Evolutionary conservation across 2,888 invertebrate species (phyloP).

Genomic region (Sinohyriopsis cumingii): DNA sequence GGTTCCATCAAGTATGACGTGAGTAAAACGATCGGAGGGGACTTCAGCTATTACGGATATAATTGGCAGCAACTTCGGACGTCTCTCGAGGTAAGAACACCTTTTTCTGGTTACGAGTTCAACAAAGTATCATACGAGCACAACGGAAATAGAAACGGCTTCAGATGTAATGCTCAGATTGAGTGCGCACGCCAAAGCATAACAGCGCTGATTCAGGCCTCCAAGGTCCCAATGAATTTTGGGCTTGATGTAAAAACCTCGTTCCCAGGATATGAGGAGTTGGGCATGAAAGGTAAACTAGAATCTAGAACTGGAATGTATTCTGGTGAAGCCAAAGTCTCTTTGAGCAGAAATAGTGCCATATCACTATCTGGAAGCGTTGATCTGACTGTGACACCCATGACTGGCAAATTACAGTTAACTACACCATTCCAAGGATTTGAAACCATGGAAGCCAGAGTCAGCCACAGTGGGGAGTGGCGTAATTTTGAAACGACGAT

Average conservation of each 20-base stretch:
- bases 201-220: slow-evolving; percentile 15
- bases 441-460: slow-evolving; percentile 24
- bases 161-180: slow-evolving; percentile 43
- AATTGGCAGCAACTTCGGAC: slow-evolving; percentile 3
- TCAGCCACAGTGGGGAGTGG: slow-evolving; percentile 22
- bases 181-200: slow-evolving; percentile 11
- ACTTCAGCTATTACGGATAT: slow-evolving; percentile 12
- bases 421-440: slow-evolving; percentile 32
- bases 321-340: slow-evolving; percentile 8
- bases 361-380: slow-evolving; percentile 10
- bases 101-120: slow-evolving; percentile 41
- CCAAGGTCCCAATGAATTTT: slow-evolving; percentile 15
- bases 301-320: slow-evolving; percentile 1
- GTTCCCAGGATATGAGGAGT: slow-evolving; percentile 25
- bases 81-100: slow-evolving; percentile 41
- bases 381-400: slow-evolving; percentile 41
- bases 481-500: too few species aligned
- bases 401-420: slow-evolving; percentile 16
- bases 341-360: slow-evolving; percentile 25
- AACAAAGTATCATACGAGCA: slow-evolving; percentile 44
- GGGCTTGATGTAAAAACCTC: slow-evolving; percentile 24
- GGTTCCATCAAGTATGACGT: slow-evolving; percentile 28
- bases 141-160: slow-evolving; percentile 32
- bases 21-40: slow-evolving; percentile 23
- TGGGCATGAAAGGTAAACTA: slow-evolving; percentile 22